A percentile compares a stretch with the other conserved stretches of the same genome.
phyloP scores from a whole-genome alignment of 2,113 vertebrate genomes.

The Heptranchias perlo region DNA sequence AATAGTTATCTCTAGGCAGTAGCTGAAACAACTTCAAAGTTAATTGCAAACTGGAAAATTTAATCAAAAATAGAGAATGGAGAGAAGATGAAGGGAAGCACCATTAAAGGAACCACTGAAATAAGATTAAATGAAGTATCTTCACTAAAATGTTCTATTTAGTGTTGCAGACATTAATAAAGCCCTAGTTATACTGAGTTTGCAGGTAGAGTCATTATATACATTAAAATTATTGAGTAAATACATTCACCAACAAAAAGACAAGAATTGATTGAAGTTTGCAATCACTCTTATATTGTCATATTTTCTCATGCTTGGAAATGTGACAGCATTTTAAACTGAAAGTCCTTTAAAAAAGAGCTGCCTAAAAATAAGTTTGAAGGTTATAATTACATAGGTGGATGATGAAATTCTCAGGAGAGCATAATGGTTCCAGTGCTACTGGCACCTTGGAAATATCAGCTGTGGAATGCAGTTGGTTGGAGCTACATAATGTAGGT shows the following conservation, averaged over 20 bases:
- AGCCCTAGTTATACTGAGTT: too few relatives aligned
- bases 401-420: neutral
- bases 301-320: neutral
- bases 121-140: too few relatives aligned
- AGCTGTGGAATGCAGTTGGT: too few relatives aligned
- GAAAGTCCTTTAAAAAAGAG: neutral
- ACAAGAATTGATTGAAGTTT: neutral
- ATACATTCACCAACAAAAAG: neutral
- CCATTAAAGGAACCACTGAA: too few relatives aligned
- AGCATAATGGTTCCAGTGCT: neutral
- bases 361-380: neutral
- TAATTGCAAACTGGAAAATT: too few relatives aligned
- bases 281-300: neutral
- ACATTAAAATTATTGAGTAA: neutral
- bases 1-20: neutral
- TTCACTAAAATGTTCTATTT: too few relatives aligned
- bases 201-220: too few relatives aligned
- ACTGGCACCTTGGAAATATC: neutral
- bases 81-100: too few relatives aligned
- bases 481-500: too few relatives aligned
- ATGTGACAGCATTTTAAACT: neutral
- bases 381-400: neutral
- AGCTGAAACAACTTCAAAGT: neutral
- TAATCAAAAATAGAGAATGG: too few relatives aligned
- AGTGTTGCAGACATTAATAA: too few relatives aligned